Conservation (phyloP, 2,797 vertebrate species). For the Tamandua tetradactyla region DNA sequence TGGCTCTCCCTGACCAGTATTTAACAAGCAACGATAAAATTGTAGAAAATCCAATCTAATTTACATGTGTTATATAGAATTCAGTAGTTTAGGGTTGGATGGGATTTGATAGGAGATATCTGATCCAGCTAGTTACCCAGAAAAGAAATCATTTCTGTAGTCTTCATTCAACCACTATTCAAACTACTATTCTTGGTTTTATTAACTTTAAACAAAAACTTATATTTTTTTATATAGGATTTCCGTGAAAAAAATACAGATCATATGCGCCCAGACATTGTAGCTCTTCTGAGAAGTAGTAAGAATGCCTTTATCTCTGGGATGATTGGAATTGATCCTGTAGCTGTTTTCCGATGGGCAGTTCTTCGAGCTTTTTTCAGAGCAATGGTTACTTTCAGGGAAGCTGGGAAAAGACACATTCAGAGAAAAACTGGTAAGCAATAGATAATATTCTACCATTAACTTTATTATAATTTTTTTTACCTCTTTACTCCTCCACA, state of each 20-base stretch:
- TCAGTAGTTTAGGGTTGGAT: conserved; percentile 15
- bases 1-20: not conserved
- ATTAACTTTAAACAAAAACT: conserved; percentile 9
- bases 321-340: conserved; percentile 96
- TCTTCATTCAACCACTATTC: not conserved
- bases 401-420: conserved; percentile 91
- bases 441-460: conserved; percentile 1
- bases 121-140: not conserved
- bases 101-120: conserved; percentile 6
- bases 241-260: conserved; percentile 99
- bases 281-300: conserved; percentile 97
- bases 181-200: conserved; percentile 38
- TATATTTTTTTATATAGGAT: conserved; percentile 87
- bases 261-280: conserved; percentile 98
- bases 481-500: not conserved
- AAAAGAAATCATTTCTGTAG: not conserved
- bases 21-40: conserved; percentile 31
- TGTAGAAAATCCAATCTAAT: conserved; percentile 10
- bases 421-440: conserved; percentile 93
- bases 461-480: too few relatives aligned
- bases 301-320: conserved; percentile 95
- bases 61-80: conserved; percentile 6
- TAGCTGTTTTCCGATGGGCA: conserved; percentile 97
- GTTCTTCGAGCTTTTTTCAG: conserved; percentile 96
- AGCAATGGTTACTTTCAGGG: conserved; percentile 92